A percentile compares a stretch with the other conserved stretches of the same genome.
phyloP scores from a whole-genome alignment of 2,888 invertebrate species.

The Eurytoma californica region DNA sequence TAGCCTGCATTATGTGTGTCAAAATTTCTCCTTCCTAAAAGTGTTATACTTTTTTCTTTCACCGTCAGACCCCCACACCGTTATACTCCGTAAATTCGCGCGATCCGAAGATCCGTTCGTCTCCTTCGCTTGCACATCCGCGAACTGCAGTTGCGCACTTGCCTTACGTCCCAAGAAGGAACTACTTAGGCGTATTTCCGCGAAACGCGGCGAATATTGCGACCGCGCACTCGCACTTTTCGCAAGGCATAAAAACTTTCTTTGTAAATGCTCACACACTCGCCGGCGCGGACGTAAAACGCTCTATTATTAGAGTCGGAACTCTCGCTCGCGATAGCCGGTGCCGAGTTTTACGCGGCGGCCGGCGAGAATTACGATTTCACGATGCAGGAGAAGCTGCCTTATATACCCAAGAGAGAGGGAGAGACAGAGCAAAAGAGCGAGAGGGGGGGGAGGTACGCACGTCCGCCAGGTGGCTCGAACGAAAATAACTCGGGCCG shows the following conservation, averaged over 20 bases:
- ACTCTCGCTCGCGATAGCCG: conserved; percentile 2
- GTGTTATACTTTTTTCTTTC: too few species aligned
- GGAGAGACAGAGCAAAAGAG: background rate
- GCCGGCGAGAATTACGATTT: conserved; percentile 41
- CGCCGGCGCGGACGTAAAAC: background rate
- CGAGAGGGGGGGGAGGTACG: background rate
- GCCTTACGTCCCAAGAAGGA: too few species aligned
- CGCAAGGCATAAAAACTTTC: conserved; percentile 16
- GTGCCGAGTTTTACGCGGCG: conserved; percentile 17
- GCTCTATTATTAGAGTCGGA: conserved; percentile 40
- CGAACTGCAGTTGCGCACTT: too few species aligned
- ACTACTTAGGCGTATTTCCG: background rate
- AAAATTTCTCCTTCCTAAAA: background rate
- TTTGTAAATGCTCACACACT: background rate
- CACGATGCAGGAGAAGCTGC: conserved; percentile 12
- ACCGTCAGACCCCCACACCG: too few species aligned
- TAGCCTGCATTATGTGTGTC: background rate
- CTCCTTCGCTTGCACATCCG: too few species aligned
- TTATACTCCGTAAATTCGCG: too few species aligned
- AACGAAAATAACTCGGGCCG: conserved; percentile 39
- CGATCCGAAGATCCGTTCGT: too few species aligned
- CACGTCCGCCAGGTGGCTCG: conserved; percentile 45
- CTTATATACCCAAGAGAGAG: background rate
- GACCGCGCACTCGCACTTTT: background rate
- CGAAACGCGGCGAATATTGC: background rate